phyloP scores from a whole-genome alignment of 2,113 vertebrate genomes.

The Zonotrichia leucophrys region DNA sequence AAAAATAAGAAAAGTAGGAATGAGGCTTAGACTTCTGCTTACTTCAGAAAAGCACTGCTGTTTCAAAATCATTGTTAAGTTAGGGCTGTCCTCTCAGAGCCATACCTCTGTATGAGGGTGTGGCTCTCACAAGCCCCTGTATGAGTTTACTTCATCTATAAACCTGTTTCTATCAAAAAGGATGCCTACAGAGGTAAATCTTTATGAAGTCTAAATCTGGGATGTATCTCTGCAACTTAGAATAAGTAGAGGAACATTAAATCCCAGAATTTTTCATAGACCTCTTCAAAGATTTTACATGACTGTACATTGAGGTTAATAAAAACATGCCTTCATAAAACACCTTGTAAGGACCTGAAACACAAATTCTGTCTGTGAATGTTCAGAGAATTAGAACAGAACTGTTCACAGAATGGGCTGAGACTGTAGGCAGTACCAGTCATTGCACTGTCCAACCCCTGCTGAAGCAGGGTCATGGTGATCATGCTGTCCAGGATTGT shows the following conservation, averaged over 20 bases:
- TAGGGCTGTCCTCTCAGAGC: neutral
- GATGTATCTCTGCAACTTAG: neutral
- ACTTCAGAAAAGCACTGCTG: neutral
- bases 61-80: neutral
- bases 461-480: neutral
- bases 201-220: neutral
- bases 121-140: neutral
- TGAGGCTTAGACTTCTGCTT: neutral
- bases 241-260: neutral
- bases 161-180: neutral
- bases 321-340: neutral
- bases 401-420: fast-evolving
- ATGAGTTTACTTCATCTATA: neutral
- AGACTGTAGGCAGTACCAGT: neutral
- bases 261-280: neutral
- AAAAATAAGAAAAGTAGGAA: neutral
- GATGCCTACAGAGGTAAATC: neutral
- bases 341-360: neutral
- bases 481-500: neutral
- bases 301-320: neutral
- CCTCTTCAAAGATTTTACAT: neutral
- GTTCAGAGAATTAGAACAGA: neutral
- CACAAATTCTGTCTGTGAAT: neutral
- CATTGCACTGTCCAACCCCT: fast-evolving
- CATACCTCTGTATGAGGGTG: neutral